These are phyloP conservation scores for Cisticola juncidis DNA, from an alignment of 2,113 vertebrate species.

Conservation along the genomic window DNA sequence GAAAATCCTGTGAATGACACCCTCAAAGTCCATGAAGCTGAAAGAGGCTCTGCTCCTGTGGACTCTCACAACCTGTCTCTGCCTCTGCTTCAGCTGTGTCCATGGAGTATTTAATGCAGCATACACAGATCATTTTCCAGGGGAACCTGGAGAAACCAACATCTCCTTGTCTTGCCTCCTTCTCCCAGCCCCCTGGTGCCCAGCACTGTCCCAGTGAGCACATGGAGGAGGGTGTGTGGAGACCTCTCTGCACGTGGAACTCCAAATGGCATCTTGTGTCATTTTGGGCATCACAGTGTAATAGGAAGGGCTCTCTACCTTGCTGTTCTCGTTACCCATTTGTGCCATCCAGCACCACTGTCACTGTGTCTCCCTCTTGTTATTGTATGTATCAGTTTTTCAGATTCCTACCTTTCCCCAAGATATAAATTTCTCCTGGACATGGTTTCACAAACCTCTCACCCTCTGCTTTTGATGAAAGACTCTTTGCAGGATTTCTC, in stretches of 20 bases:
- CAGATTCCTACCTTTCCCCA: not conserved
- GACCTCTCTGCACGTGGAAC: not conserved
- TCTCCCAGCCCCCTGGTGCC: not conserved
- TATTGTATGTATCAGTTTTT: not conserved
- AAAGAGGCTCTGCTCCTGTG: not conserved
- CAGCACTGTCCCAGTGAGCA: not conserved
- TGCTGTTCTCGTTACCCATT: not conserved
- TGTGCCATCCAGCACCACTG: not conserved
- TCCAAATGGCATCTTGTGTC: not conserved
- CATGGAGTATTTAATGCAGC: rapidly evolving
- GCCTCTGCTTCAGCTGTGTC: not conserved
- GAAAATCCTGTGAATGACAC: not conserved
- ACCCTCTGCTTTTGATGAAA: not conserved
- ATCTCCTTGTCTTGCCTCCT: not conserved
- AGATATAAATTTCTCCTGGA: not conserved
- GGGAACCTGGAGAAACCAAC: not conserved
- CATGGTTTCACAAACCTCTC: not conserved
- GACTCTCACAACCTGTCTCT: not conserved
- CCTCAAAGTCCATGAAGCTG: not conserved
- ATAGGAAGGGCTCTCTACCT: not conserved
- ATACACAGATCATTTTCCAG: not conserved
- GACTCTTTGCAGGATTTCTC: not conserved
- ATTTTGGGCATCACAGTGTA: not conserved
- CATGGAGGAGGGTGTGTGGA: rapidly evolving
- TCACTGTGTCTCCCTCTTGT: not conserved